Base-by-base conservation (phyloP, 2,888 invertebrate species). In the Crossocerus cetratus region DNA sequence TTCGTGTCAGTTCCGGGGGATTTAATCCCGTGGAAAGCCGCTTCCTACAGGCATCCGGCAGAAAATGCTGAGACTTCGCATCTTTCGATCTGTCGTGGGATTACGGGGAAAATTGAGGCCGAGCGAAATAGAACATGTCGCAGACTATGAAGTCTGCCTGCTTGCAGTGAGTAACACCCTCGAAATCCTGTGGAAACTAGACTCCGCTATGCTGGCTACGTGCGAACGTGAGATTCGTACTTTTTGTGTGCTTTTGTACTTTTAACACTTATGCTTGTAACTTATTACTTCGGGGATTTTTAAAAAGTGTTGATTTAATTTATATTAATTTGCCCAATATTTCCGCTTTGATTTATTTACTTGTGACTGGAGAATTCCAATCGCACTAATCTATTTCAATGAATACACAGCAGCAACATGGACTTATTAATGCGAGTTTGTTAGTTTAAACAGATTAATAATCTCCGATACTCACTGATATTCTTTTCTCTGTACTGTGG, bases 401-500 rank as follows among this genome's bases (percentile, higher is more conserved):
- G n/a, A n/a, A n/a, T n/a, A n/a, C n/a, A n/a, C n/a, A n/a, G n/a
- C n/a, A n/a, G n/a, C n/a, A n/a, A n/a, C n/a, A n/a, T n/a, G n/a
- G n/a, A n/a, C n/a, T n/a, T n/a, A n/a, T 32, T 11, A 32, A 11
- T 22, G 5, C 55, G 18, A 22, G 8, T 13, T 4, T 13, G 14
- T 21, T 18, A 55, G 20, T 5, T 8, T 5, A 22, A 20, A 21
- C 1, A 21, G 3, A 13, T 5, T 8, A 56, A 11, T 23, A 4
- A 55, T 23, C 18, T 13, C 13, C 16, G 16, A 21, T 60, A 86
- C 86, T 86, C 68, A 86, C 86, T 86, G 76, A 84, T 86, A 74
- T 86, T 86, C 68, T 86, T 86, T 22, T 86, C 86, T 20, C 86
- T 84, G 72, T 83, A 86, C 69, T 86, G 86, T 23, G 84, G 71